Percentiles rank a stretch among this genome's conserved stretches.
phyloP scores from a whole-genome alignment of 2,888 invertebrate genomes.

The Lycaena phlaeas region DNA sequence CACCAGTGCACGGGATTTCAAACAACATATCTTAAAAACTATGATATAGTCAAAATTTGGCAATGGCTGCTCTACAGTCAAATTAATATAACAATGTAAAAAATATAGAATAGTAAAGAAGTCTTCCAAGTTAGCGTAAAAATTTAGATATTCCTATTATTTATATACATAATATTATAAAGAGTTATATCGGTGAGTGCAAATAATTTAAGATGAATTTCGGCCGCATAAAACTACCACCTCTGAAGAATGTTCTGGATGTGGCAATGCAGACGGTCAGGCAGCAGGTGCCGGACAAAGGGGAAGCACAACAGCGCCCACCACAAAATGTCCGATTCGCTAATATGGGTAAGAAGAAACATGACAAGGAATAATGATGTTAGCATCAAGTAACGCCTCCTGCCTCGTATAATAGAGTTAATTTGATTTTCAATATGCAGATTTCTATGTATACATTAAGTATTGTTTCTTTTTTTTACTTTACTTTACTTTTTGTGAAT shows the following conservation, averaged over 20 bases:
- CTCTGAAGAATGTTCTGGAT: constrained; percentile 82
- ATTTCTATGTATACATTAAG: too few species aligned
- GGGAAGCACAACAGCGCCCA: constrained; percentile 59
- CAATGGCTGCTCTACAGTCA: constrained; percentile 34
- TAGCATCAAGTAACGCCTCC: too few species aligned
- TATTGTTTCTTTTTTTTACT: too few species aligned
- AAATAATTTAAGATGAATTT: constrained; percentile 44
- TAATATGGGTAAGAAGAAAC: constrained; percentile 51
- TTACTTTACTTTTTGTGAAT: too few species aligned
- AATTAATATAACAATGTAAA: constrained; percentile 26
- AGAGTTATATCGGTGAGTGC: constrained; percentile 14
- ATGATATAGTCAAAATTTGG: constrained; percentile 19
- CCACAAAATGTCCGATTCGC: constrained; percentile 71
- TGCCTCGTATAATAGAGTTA: too few species aligned
- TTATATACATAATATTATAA: background rate
- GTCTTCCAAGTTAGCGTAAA: constrained; percentile 54
- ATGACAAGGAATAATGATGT: too few species aligned
- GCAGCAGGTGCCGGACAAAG: constrained; percentile 82
- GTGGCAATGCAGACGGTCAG: constrained; percentile 88
- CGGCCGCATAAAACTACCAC: constrained; percentile 78
- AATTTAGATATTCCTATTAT: constrained; percentile 8
- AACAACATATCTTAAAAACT: constrained; percentile 19
- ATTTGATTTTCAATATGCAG: too few species aligned
- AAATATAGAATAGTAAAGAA: constrained; percentile 48
- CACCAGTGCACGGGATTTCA: constrained; percentile 1